phyloP scores from a whole-genome alignment of 1,140 invertebrate genomes.

The Leptestheria dahalacensis region DNA sequence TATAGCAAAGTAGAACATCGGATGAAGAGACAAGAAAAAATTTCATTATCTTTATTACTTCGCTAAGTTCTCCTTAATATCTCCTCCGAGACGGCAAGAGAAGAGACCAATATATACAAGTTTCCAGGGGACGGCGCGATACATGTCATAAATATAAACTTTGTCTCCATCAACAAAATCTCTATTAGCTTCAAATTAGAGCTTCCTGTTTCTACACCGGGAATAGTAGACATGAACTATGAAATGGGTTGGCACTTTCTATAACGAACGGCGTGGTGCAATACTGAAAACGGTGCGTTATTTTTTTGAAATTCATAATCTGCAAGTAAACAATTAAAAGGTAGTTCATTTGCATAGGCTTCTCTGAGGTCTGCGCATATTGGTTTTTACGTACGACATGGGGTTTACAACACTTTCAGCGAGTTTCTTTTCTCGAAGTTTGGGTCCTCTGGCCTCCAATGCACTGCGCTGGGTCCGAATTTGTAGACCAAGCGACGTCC shows the following conservation, averaged over 20 bases:
- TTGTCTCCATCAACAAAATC: background rate
- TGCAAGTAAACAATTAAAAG: no score
- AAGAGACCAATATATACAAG: background rate
- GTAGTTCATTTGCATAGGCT: background rate
- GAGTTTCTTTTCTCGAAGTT: slow-evolving; percentile 32
- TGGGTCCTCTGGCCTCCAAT: slow-evolving; percentile 51
- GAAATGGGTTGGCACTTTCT: background rate
- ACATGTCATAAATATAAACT: background rate
- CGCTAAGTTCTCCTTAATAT: background rate
- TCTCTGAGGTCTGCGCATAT: background rate
- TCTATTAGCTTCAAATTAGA: background rate
- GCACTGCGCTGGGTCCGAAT: slow-evolving; percentile 61
- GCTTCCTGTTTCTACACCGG: background rate
- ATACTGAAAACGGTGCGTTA: no score
- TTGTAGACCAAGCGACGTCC: slow-evolving; percentile 71
- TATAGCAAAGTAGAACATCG: no score
- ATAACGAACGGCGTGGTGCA: no score
- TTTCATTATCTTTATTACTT: background rate
- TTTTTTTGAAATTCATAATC: no score
- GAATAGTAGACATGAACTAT: background rate
- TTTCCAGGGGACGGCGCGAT: no score
- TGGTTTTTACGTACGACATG: background rate
- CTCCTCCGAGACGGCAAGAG: background rate
- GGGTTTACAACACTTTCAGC: background rate
- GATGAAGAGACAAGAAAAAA: background rate